Evolutionary conservation across 2,888 invertebrate genomes (phyloP), one percentile per base, ranked within the genome.

Genomic region (Malacosoma neustria): DNA sequence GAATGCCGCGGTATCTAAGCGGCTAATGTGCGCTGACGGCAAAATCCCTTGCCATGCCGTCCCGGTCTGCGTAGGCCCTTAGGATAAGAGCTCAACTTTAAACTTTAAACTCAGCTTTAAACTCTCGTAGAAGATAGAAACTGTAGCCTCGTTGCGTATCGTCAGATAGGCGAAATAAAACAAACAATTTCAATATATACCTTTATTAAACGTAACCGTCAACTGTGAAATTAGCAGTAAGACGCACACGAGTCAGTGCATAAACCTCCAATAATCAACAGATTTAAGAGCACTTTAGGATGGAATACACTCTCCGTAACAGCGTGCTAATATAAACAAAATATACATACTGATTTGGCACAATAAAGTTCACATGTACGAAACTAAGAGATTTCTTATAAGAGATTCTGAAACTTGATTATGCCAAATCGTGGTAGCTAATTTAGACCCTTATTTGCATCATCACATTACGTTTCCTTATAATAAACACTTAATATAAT

Each of bases 241-340:
- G 49, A 48, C 56, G 53, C 53, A 61, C 51, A 60, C 61, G 55
- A 58, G 51, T 54, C 48, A 48, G 50, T 53, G 46, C 51, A 47
- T 48, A 66, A 69, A 62, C 54, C 57, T 67, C 54, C 54, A 68
- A 65, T 57, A 59, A 53, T 72, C 74, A 66, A 75, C 67, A 72
- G 74, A 70, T 69, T 72, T 81, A 84, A 84, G 84, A 84, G 84
- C 84, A 84, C 84, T 84, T 84, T 58, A 75, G 84, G 84, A 84
- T 82, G 84, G 84, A 82, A 77, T 84, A 74, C 80, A 61, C 71
- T 65, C 54, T 59, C 66, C 71, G 72, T 72, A 69, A 70, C 60
- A 69, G 66, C 58, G 55, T 68, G 66, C 63, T 61, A 63, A 65
- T 54, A 49, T 53, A 66, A 65, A 61, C 56, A 60, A 62, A 69